A percentile compares a stretch with the other conserved stretches of the same genome.
phyloP scores from a whole-genome alignment of 2,113 vertebrate genomes.

The Xiphophorus maculatus region DNA sequence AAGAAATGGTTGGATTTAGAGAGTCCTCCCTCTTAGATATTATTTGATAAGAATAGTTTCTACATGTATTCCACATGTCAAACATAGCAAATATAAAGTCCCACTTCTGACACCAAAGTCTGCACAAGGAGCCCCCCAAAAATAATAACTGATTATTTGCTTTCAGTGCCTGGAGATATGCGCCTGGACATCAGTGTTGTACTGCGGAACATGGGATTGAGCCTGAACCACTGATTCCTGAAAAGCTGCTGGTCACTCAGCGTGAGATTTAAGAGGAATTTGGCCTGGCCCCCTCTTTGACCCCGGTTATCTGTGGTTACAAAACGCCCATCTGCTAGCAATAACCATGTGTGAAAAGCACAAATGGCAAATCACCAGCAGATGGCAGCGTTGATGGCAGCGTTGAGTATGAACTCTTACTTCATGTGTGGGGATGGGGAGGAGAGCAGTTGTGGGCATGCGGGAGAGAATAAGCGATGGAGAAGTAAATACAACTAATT shows the following conservation, averaged over 20 bases:
- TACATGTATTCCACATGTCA: too few relatives aligned
- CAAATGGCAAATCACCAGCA: constrained; percentile 41
- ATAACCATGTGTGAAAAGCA: constrained; percentile 4
- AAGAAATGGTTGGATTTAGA: too few relatives aligned
- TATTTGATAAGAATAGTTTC: too few relatives aligned
- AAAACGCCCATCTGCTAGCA: constrained; percentile 51
- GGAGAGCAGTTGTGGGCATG: neutral
- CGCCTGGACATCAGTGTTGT: neutral
- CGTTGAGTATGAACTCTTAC: constrained; percentile 32
- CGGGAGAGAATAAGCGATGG: neutral
- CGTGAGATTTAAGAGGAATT: constrained; percentile 38
- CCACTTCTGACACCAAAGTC: neutral
- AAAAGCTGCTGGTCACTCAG: constrained; percentile 3
- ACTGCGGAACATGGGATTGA: neutral
- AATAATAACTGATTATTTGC: neutral
- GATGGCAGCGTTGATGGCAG: constrained; percentile 64
- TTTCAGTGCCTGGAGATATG: neutral
- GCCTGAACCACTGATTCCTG: constrained; percentile 4
- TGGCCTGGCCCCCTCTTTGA: constrained; percentile 21
- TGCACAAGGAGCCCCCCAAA: too few relatives aligned
- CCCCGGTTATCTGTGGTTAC: constrained; percentile 48
- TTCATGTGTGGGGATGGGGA: constrained; percentile 1
- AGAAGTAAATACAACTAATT: neutral
- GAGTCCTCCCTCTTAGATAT: too few relatives aligned
- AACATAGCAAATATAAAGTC: neutral